phyloP scores from a whole-genome alignment of 2,888 invertebrate genomes.

The Ophion slaviceki region DNA sequence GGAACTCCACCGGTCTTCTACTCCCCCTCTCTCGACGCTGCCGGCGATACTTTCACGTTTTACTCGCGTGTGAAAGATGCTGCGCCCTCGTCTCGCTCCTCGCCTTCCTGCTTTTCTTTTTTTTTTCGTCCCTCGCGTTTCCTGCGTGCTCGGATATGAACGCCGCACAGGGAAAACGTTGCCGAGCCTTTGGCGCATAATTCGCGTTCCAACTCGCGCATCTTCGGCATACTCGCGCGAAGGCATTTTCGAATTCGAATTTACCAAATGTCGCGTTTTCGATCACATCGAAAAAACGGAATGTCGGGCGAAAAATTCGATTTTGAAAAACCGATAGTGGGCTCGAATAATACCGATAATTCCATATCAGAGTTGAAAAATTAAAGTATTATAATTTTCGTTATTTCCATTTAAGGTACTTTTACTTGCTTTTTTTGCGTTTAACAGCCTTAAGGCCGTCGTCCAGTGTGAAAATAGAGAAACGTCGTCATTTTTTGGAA shows the following conservation, averaged over 20 bases:
- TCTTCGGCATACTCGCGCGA: background rate
- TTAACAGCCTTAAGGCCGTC: background rate
- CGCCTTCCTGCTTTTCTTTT: conserved; percentile 37
- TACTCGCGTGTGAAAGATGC: conserved; percentile 63
- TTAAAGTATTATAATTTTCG: too few species aligned
- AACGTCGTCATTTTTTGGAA: too few species aligned
- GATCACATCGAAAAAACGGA: too few species aligned
- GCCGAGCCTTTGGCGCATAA: background rate
- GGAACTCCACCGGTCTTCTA: conserved; percentile 8
- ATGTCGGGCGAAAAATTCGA: too few species aligned
- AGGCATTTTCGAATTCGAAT: background rate
- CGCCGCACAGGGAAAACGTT: background rate
- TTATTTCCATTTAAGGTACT: too few species aligned
- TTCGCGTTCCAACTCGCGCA: background rate
- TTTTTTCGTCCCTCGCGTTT: conserved; percentile 53
- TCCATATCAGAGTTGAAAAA: too few species aligned
- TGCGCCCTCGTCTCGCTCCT: conserved; percentile 64
- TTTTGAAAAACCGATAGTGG: background rate
- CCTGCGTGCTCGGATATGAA: conserved; percentile 11
- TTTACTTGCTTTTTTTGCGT: too few species aligned
- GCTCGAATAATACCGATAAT: too few species aligned
- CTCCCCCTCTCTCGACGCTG: background rate
- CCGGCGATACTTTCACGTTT: conserved; percentile 58
- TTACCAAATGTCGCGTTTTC: background rate
- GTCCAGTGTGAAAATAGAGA: background rate